Conservation (phyloP, 2,888 invertebrate species). For the Sisyra terminalis region DNA sequence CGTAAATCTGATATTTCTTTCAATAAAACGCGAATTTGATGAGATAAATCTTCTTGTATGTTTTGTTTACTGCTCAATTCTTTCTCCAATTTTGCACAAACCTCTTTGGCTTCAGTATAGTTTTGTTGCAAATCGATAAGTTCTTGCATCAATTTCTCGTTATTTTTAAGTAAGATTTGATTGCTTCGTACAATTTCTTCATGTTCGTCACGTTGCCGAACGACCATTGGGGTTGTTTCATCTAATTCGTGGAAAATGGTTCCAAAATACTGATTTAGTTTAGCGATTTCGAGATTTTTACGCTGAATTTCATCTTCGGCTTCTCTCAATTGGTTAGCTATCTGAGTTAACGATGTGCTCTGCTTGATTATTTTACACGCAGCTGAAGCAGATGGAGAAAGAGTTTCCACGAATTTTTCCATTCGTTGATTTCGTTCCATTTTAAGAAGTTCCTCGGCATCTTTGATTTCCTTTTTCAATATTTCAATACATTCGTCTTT, state of each 20-base stretch:
- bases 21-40: slow-evolving; percentile 65
- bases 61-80: slow-evolving; percentile 66
- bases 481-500: slow-evolving; percentile 52
- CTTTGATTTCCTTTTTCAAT: slow-evolving; percentile 62
- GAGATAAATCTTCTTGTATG: slow-evolving; percentile 62
- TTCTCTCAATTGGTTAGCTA: slow-evolving; percentile 75
- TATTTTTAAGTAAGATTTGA: slow-evolving; percentile 46
- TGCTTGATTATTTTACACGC: slow-evolving; percentile 75
- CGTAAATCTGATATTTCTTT: slow-evolving; percentile 74
- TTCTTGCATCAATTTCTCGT: slow-evolving; percentile 54
- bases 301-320: slow-evolving; percentile 56
- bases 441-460: slow-evolving; percentile 70
- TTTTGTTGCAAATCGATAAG: slow-evolving; percentile 46
- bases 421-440: slow-evolving; percentile 52
- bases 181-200: slow-evolving; percentile 59
- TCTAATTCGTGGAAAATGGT: slow-evolving; percentile 73
- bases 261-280: slow-evolving; percentile 63
- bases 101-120: slow-evolving; percentile 47
- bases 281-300: slow-evolving; percentile 66
- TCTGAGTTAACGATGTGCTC: slow-evolving; percentile 79
- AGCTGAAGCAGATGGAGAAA: slow-evolving; percentile 80
- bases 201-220: slow-evolving; percentile 69
- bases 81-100: slow-evolving; percentile 48
- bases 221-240: slow-evolving; percentile 72
- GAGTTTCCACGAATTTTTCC: slow-evolving; percentile 56